Evolutionary conservation across 2,888 invertebrate species (phyloP), one percentile per base, ranked within the genome.

Genomic region (Phyllotreta cruciferae): DNA sequence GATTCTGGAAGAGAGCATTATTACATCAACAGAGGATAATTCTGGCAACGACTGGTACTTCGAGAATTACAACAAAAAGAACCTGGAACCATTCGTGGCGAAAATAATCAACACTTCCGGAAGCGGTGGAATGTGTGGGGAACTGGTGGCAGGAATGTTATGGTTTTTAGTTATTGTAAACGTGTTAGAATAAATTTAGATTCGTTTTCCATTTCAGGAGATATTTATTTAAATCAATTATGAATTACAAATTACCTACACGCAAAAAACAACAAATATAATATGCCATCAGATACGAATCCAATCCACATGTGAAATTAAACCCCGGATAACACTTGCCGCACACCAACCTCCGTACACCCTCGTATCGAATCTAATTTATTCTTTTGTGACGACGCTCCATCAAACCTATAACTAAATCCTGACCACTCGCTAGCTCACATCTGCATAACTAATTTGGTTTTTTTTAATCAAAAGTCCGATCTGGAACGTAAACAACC

Each of bases 31-130:
- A 10, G 52, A 62, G 7, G 63, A 56, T 7, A 56, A 10, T 39
- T 38, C 13, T 10, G 44, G 34, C 9, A 76, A 77, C 53, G 89
- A 89, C 71, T 94, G 94, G 94, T 94, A 94, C 79, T 94, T 91
- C 78, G 90, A 89, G 69, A 93, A 92, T 79, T 94, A 94, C 76
- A 91, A 92, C 78, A 88, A 87, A 74, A 86, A 84, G 2, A 82
- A 84, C 69, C 71, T 84, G 53, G 83, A 84, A 66, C 84, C 85
- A 7, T 85, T 79, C 64, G 71, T 74, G 47, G 72, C 71, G 14
- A 66, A 50, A 63, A 64, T 63, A 24, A 11, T 58, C 1, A 56
- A 47, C 39, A 52, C 52, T 44, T 44, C 36, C 3, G 52, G 38
- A 11, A 13, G 39, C 5, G n/a, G 35, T 10, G 50, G 11, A 39